These are phyloP conservation scores for Drosophila kokeensis DNA, from an alignment of 2,888 invertebrate genomes.

Conservation along the genomic window DNA sequence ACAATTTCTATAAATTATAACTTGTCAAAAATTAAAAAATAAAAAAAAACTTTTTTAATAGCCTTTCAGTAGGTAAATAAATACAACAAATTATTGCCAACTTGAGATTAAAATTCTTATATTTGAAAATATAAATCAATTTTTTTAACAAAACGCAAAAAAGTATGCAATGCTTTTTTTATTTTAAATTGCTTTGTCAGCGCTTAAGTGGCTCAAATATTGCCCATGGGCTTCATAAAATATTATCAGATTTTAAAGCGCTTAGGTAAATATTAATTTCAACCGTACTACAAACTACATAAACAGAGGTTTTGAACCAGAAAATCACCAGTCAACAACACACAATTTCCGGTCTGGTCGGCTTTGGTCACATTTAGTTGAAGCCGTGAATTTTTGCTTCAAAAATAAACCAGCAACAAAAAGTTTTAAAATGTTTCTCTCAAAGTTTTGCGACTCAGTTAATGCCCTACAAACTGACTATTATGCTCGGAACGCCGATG, in stretches of 20 bases:
- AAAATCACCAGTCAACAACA: constrained; percentile 25
- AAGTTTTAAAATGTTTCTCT: not conserved
- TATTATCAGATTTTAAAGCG: constrained; percentile 2
- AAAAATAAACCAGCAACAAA: not conserved
- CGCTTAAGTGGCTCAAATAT: not conserved
- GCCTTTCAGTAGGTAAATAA: not conserved
- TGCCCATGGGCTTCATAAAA: not conserved
- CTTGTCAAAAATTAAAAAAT: not conserved
- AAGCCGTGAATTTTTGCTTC: constrained; percentile 59
- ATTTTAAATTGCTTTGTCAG: not conserved
- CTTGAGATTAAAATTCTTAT: not conserved
- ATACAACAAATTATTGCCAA: not conserved
- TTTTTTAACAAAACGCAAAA: not conserved
- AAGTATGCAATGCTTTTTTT: constrained; percentile 1
- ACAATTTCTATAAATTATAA: not conserved
- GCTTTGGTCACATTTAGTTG: constrained; percentile 41
- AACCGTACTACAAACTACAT: constrained; percentile 14
- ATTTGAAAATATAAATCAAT: not conserved
- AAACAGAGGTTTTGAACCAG: constrained; percentile 18
- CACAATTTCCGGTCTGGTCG: constrained; percentile 31
- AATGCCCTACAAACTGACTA: not conserved
- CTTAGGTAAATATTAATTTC: constrained; percentile 41
- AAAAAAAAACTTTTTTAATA: not conserved
- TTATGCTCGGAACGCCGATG: not conserved
- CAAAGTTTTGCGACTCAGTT: not conserved